Percentiles rank a stretch among this genome's conserved stretches.
Conservation (phyloP, 30 jellyfish, hydroid and myxozoan species). For the Turritopsis rubra region DNA sequence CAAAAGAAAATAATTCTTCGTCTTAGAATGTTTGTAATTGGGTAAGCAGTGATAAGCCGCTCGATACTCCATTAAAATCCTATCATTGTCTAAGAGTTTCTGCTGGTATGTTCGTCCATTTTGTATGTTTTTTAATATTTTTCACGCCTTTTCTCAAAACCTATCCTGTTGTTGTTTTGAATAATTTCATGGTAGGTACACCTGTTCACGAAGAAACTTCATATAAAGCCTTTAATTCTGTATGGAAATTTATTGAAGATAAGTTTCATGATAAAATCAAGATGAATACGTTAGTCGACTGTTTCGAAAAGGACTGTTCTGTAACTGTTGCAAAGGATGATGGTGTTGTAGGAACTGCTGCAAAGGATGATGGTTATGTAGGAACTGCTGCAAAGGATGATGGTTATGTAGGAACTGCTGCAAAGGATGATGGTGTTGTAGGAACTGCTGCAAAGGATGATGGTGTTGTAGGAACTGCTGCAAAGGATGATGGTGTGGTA, state of each 20-base stretch:
- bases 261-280: conserved; percentile 26
- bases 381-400: too few species aligned
- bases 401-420: too few species aligned
- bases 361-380: too few species aligned
- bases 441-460: background rate
- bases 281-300: background rate
- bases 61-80: conserved; percentile 38
- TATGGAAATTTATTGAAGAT: conserved; percentile 51
- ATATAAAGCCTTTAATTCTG: conserved; percentile 77
- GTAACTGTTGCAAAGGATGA: background rate
- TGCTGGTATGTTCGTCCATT: conserved; percentile 26
- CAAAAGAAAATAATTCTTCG: background rate
- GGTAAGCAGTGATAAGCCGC: conserved; percentile 44
- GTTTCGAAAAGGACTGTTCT: background rate
- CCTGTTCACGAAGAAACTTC: conserved; percentile 68
- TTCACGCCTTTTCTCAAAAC: background rate
- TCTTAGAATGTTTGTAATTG: conserved; percentile 47
- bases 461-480: background rate
- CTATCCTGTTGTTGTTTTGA: background rate
- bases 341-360: too few species aligned
- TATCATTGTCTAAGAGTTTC: conserved; percentile 46
- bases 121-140: too few species aligned
- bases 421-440: too few species aligned
- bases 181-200: conserved; percentile 43
- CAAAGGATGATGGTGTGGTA: background rate